phyloP scores from a whole-genome alignment of 2,797 vertebrate species.

The Leucoraja ocellata region DNA sequence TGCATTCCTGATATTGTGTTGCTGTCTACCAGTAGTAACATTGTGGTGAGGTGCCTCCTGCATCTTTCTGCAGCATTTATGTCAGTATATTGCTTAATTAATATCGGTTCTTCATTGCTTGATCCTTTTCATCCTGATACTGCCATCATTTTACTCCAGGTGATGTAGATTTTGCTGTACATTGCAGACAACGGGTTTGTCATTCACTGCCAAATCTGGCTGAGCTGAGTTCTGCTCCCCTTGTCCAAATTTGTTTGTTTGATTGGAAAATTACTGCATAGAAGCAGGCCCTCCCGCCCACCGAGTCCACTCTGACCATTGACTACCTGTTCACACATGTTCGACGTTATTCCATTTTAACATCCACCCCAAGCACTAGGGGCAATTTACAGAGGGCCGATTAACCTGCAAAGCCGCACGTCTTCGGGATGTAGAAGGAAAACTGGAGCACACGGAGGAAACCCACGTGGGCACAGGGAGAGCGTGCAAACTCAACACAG shows the following conservation, averaged over 20 bases:
- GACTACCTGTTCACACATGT: no score
- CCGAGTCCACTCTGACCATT: no score
- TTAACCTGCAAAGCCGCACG: no score
- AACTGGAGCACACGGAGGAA: no score
- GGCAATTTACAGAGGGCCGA: no score
- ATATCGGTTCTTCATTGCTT: not conserved
- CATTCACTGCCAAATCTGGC: not conserved
- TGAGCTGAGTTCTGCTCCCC: not conserved
- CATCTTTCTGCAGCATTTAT: not conserved
- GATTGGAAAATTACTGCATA: not conserved
- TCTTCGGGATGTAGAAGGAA: no score
- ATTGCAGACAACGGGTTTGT: not conserved
- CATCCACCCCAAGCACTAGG: no score
- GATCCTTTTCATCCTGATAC: not conserved
- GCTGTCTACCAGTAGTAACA: not conserved
- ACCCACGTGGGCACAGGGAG: no score
- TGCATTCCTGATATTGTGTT: not conserved
- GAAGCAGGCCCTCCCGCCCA: no score
- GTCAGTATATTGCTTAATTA: not conserved
- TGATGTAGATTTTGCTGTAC: not conserved
- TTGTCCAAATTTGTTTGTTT: not conserved
- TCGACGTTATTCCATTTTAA: no score
- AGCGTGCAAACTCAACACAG: no score
- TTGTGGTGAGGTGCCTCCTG: not conserved
- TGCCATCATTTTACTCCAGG: not conserved